Percentiles rank a stretch among this genome's conserved stretches.
Evolutionary conservation across 2,888 invertebrate species (phyloP).

Genomic region (Scaptomyza flava): DNA sequence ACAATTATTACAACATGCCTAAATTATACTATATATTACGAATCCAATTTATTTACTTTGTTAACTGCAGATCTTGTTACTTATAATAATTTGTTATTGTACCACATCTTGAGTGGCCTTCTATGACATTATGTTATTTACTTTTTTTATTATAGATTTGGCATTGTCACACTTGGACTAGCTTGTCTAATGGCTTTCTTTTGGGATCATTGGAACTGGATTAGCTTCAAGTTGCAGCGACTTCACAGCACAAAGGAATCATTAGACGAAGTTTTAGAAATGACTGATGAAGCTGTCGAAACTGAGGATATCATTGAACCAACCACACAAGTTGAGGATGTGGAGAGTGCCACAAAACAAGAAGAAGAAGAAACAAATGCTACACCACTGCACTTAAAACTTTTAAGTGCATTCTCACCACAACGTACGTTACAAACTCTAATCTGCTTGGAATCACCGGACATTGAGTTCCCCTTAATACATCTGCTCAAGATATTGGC

Average conservation of each 20-base stretch:
- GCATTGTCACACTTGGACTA: slow-evolving; percentile 23
- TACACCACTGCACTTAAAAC: slow-evolving; percentile 43
- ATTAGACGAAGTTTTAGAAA: neutral
- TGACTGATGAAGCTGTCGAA: neutral
- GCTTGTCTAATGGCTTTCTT: slow-evolving; percentile 40
- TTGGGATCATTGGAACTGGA: slow-evolving; percentile 55
- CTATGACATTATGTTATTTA: no score
- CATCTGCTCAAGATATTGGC: slow-evolving; percentile 89
- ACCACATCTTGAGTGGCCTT: no score
- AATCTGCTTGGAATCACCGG: slow-evolving; percentile 85
- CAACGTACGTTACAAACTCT: slow-evolving; percentile 87
- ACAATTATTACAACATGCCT: no score
- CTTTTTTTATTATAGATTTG: slow-evolving; percentile 25
- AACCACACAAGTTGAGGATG: slow-evolving; percentile 5
- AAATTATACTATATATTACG: no score
- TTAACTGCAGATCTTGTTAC: no score
- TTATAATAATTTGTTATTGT: no score
- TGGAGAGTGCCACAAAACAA: neutral
- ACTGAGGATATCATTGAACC: slow-evolving; percentile 23
- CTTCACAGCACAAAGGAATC: slow-evolving; percentile 1
- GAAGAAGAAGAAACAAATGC: neutral
- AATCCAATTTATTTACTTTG: no score
- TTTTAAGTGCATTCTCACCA: slow-evolving; percentile 87
- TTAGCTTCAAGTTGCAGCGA: slow-evolving; percentile 28
- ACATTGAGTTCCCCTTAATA: slow-evolving; percentile 87